Evolutionary conservation across 2,113 vertebrate genomes (phyloP), one percentile per base, ranked within the genome.

Genomic region (Alexandromys fortis): DNA sequence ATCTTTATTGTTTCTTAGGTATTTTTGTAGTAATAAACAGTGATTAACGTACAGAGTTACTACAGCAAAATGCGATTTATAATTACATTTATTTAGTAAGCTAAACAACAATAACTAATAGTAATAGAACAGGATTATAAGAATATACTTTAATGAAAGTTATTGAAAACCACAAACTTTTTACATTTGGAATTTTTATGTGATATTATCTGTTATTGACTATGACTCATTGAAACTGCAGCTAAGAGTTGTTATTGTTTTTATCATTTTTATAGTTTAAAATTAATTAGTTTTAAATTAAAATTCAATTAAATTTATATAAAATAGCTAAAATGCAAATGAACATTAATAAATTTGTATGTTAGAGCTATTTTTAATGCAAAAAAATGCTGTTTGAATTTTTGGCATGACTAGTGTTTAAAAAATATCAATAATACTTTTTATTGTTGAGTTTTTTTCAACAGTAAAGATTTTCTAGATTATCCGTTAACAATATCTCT

Each of bases 281-380:
- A 86, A 47, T 22, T 33, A 96, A 45, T 9, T 77, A 22, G 0
- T 1, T 91, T 94, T 81, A 19, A 93, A 90, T 94, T 97, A 97
- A 98, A 97, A 19, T 86, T 75, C n/a, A 33, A 89, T 93, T 97
- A 89, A 86, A 94, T 97, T 98, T 86, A 76, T 88, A 67, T 97
- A 0, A 97, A 94, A 96, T 96, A 12, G 49, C 49, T 49, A 49
- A 49, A 49, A 12, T 49, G 49, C 86, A 97, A 91, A 83, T 90
- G 49, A 96, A 5, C 28, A 89, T 22, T 52, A 86, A 33, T 47
- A 89, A 95, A 93, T 77, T 10, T 11, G 24, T 65, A 65, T 96
- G 30, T 95, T 94, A 72, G 91, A 94, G 4, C 5, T 58, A 78
- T 92, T 95, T 76, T 42, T 98, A 97, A 35, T 90, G 67, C 95